Evolutionary conservation across 2,888 invertebrate genomes (phyloP), one percentile per base, ranked within the genome.

Genomic region (Cantharis nigra): DNA sequence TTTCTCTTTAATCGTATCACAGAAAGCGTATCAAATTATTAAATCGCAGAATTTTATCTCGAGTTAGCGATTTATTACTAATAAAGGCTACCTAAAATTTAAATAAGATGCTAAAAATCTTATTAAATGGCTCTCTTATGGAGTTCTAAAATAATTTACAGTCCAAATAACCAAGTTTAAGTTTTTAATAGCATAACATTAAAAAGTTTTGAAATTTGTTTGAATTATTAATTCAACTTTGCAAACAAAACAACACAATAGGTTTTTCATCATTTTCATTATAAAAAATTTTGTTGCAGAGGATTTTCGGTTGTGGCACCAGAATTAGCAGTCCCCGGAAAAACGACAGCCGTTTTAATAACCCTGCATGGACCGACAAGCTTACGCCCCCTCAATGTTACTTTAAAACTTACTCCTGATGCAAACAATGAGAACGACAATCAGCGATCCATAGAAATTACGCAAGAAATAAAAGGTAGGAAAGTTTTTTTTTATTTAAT

Each of bases 241-340:
- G 49, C 2, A n/a, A 49, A 49, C 49, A 49, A 49, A 49, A 49
- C 49, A 49, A 49, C 49, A 49, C 13, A 49, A 49, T 49, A n/a
- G 49, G 49, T 49, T 49, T 49, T 49, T 49, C 49, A 49, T 49
- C n/a, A 49, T 49, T 49, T 49, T 49, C n/a, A 49, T n/a, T n/a
- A 49, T 49, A 49, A 49, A 74, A 80, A 72, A 78, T 71, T 80
- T 83, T 83, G 76, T 88, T 88, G 13, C 90, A 93, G 92, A 74
- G 92, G 92, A 14, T 91, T 92, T 87, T 92, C 92, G 63, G 92
- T 93, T 70, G 92, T 93, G 74, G 92, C 92, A 1, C 92, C 93
- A 7, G 92, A 92, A 84, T 90, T 92, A 13, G 92, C 92, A 3
- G 92, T 92, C 0, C 92, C 93, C 0, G 93, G 92, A 33, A 92